Percentiles rank a stretch among this genome's conserved stretches.
phyloP scores from a whole-genome alignment of 92 coral and sea anemone genomes.

The Diadumene lineata region DNA sequence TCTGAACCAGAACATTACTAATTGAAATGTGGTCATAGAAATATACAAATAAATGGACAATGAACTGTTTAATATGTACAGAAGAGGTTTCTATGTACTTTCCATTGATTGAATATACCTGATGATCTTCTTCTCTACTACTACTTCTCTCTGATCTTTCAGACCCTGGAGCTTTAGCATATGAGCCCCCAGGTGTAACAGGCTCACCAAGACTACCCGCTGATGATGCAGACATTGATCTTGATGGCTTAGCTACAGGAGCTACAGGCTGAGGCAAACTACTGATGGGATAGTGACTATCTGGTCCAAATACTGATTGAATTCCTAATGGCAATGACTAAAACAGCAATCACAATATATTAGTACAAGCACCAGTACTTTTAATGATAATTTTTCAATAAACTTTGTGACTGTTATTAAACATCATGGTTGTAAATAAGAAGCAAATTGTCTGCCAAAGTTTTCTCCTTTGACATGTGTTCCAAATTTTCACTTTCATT shows the following conservation, averaged over 20 bases:
- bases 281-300: conserved; percentile 3
- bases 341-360: neutral
- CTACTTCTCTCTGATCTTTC: conserved; percentile 95
- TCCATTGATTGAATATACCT: too few relatives aligned
- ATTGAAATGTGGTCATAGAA: too few relatives aligned
- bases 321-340: conserved; percentile 29
- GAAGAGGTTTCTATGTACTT: too few relatives aligned
- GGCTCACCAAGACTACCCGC: conserved; percentile 77
- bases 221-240: conserved; percentile 93
- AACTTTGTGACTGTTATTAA: too few relatives aligned
- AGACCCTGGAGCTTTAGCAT: conserved; percentile 97
- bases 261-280: conserved; percentile 46
- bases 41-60: too few relatives aligned
- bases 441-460: too few relatives aligned
- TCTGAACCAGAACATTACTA: too few relatives aligned
- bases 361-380: neutral
- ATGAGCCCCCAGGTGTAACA: conserved; percentile 62
- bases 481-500: too few relatives aligned
- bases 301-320: neutral
- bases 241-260: conserved; percentile 66
- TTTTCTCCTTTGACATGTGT: too few relatives aligned
- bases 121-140: conserved; percentile 90
- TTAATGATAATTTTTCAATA: too few relatives aligned
- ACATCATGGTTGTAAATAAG: too few relatives aligned
- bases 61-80: too few relatives aligned